phyloP scores from a whole-genome alignment of 2,113 vertebrate species.

The Amphiprion percula region DNA sequence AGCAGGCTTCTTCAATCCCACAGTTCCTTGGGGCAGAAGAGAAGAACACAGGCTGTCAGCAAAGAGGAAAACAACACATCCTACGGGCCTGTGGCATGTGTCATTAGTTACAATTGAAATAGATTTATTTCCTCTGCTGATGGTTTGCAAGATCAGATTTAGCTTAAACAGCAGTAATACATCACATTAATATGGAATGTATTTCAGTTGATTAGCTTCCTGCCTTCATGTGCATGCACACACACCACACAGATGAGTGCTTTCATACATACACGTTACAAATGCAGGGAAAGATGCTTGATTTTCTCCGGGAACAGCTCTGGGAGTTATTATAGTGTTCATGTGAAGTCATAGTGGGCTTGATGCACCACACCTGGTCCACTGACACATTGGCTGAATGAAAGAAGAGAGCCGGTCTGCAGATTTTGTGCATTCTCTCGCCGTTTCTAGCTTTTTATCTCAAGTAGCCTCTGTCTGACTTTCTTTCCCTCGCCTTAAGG shows the following conservation, averaged over 20 bases:
- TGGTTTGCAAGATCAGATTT: slow-evolving; percentile 60
- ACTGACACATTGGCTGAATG: slow-evolving; percentile 30
- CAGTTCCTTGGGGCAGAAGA: slow-evolving; percentile 32
- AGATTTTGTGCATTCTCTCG: slow-evolving; percentile 35
- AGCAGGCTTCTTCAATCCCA: slow-evolving; percentile 44
- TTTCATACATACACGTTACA: slow-evolving; percentile 19
- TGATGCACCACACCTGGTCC: slow-evolving; percentile 68
- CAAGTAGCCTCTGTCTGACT: slow-evolving; percentile 12
- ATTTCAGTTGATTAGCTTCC: slow-evolving; percentile 77
- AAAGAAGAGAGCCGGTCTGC: slow-evolving; percentile 36
- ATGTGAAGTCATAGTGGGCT: slow-evolving; percentile 46
- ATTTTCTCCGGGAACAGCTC: slow-evolving; percentile 32
- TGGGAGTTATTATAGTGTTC: slow-evolving; percentile 47
- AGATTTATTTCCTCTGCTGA: slow-evolving; percentile 63
- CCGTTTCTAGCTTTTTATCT: slow-evolving; percentile 42
- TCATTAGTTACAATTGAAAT: slow-evolving; percentile 66
- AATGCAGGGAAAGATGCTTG: slow-evolving; percentile 21
- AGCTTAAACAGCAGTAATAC: slow-evolving; percentile 69
- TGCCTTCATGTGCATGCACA: slow-evolving; percentile 34
- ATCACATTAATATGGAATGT: slow-evolving; percentile 78
- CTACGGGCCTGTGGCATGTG: slow-evolving; percentile 53
- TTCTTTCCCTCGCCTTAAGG: slow-evolving; percentile 11
- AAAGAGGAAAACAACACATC: slow-evolving; percentile 56
- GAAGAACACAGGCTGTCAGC: slow-evolving; percentile 62
- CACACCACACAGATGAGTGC: slow-evolving; percentile 32